Evolutionary conservation across 2,888 invertebrate genomes (phyloP), one percentile per base, ranked within the genome.

Genomic region (Listrodromus nycthemerus): DNA sequence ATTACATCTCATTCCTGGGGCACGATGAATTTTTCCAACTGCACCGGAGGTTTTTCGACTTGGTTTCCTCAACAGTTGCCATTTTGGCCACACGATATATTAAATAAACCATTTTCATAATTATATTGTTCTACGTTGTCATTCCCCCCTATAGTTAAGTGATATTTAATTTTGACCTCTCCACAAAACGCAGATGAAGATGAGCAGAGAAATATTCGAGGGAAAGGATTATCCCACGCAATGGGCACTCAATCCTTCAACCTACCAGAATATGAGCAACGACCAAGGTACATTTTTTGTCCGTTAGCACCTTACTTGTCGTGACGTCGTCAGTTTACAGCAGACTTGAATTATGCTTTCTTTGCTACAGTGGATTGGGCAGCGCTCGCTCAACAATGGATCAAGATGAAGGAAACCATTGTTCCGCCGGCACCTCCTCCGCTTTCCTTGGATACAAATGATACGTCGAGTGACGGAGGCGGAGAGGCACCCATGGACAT

Each of bases 381-480:
- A 13, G 96, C 98, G 41, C 94, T 99, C 90, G 99, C 99, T 33
- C 98, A 99, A 92, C 98, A 99, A 95, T 99, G 99, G 99, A 99
- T 99, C 88, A 97, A 97, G 92, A 98, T 98, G 98, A 98, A 98
- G 92, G 97, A 97, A 91, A 96, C 96, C 8, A 95, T 95, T 50
- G 95, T 95, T 50, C 94, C 95, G 58, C 95, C 95, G 7, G 95
- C 95, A 24, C 95, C 95, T 52, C 95, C 96, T 10, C 95, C 96
- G 3, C 95, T 95, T 0, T 91, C 93, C 7, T 89, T 93, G 30
- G 92, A 93, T 61, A 83, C 86, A 16, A 81, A 90, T 41, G 94
- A 94, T 58, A 66, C 86, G 0, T 75, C 82, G 24, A 80, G 75
- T 50, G 94, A 95, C 85, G 96, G 97, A 91, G 96, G 97, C 77